Percentiles rank a stretch among this genome's conserved stretches.
These are phyloP conservation scores for Bothrops jararaca DNA, from an alignment of 2,113 vertebrate species.

Conservation along the genomic window DNA sequence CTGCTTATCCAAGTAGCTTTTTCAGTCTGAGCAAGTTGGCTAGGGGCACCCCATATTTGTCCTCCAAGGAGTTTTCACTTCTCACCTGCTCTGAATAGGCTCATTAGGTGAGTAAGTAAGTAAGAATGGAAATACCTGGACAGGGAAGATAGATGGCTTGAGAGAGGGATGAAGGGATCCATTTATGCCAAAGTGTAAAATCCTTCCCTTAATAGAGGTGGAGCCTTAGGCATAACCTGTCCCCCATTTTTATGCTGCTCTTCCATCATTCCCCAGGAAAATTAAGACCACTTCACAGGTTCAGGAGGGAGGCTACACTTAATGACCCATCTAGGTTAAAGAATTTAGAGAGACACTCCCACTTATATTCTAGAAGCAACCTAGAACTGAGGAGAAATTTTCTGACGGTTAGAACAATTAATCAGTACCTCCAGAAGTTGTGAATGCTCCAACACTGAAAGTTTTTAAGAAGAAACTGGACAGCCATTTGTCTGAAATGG, in stretches of 20 bases:
- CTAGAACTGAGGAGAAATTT: no score
- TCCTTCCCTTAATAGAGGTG: neutral
- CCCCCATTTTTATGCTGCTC: neutral
- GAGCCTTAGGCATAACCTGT: neutral
- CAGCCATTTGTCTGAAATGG: no score
- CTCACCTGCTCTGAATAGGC: neutral
- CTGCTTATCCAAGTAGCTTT: neutral
- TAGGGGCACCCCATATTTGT: neutral
- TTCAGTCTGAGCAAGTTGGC: neutral
- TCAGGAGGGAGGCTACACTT: neutral
- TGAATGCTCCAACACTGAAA: no score
- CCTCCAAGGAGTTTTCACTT: neutral
- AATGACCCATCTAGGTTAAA: neutral
- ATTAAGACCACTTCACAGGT: neutral
- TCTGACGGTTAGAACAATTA: no score
- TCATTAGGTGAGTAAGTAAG: neutral
- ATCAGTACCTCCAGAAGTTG: no score
- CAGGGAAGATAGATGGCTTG: neutral
- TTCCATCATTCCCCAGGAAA: neutral
- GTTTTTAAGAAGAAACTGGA: no score
- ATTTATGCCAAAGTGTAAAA: neutral
- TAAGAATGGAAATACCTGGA: neutral
- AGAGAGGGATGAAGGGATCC: neutral
- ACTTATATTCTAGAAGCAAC: no score
- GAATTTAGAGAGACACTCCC: neutral